Percentiles rank a stretch among this genome's conserved stretches.
These are phyloP conservation scores for Ypsolopha scabrella DNA, from an alignment of 2,888 invertebrate genomes.

Conservation along the genomic window DNA sequence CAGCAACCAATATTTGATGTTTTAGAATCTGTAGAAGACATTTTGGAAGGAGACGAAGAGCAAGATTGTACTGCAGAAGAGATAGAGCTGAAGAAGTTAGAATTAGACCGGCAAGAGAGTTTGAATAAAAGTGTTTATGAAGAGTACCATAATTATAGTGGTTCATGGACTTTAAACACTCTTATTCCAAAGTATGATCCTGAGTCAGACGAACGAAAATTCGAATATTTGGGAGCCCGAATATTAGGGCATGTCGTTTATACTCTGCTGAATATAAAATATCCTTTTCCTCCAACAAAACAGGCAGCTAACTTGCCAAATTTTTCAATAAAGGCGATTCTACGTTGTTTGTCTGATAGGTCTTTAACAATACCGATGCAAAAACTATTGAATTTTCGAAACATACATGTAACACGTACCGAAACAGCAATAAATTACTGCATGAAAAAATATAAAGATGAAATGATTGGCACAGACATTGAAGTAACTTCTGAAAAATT, in stretches of 20 bases:
- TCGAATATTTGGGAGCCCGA: slow-evolving; percentile 47
- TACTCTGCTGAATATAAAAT: slow-evolving; percentile 58
- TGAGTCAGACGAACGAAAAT: slow-evolving; percentile 49
- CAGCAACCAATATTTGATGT: slow-evolving; percentile 67
- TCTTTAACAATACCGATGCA: slow-evolving; percentile 48
- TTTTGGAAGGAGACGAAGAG: slow-evolving; percentile 37
- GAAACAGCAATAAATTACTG: slow-evolving; percentile 71
- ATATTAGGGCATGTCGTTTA: slow-evolving; percentile 66
- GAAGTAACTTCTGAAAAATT: slow-evolving; percentile 54
- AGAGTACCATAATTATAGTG: slow-evolving; percentile 62
- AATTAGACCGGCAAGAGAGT: slow-evolving; percentile 62
- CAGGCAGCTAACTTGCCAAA: slow-evolving; percentile 42
- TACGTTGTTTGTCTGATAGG: slow-evolving; percentile 54
- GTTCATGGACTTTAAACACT: slow-evolving; percentile 65
- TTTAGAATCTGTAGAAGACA: slow-evolving; percentile 44
- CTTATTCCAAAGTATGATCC: slow-evolving; percentile 49
- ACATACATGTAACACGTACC: slow-evolving; percentile 51
- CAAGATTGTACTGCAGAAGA: slow-evolving; percentile 23
- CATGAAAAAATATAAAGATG: slow-evolving; percentile 60
- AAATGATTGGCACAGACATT: slow-evolving; percentile 61
- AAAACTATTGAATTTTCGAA: slow-evolving; percentile 38
- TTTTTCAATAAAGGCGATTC: slow-evolving; percentile 41
- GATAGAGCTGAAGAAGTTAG: slow-evolving; percentile 50
- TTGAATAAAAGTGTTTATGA: slow-evolving; percentile 67
- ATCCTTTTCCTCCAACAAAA: slow-evolving; percentile 43